A percentile compares a stretch with the other conserved stretches of the same genome.
Evolutionary conservation across 2,797 vertebrate species (phyloP).

Genomic region (Poecilia gillii): DNA sequence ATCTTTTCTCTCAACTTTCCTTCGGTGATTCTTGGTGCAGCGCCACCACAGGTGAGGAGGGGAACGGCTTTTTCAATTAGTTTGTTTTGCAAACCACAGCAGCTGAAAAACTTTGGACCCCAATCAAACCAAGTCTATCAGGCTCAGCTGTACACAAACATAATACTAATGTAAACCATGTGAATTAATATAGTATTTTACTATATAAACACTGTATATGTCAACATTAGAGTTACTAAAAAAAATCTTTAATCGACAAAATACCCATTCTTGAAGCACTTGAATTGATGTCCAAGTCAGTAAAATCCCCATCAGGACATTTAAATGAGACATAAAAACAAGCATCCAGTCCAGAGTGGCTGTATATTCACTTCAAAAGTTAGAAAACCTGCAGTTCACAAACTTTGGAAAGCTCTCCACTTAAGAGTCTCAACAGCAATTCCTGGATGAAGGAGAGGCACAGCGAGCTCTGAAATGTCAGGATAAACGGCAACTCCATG

Average conservation of each 20-base stretch:
- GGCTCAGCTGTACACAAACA: background rate
- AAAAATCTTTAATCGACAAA: background rate
- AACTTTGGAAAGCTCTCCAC: background rate
- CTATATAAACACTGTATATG: background rate
- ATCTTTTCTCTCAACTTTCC: too few species aligned
- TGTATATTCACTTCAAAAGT: background rate
- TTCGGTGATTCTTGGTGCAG: too few species aligned
- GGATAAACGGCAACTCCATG: background rate
- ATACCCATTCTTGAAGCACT: background rate
- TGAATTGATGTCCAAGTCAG: background rate
- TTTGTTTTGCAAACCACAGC: too few species aligned
- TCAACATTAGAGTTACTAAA: too few species aligned
- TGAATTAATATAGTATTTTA: background rate
- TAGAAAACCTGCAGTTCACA: background rate
- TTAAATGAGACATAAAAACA: background rate
- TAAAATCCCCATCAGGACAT: background rate
- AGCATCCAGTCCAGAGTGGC: background rate
- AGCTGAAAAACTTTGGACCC: too few species aligned
- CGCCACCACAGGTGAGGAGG: too few species aligned
- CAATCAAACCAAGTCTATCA: too few species aligned
- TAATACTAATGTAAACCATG: background rate
- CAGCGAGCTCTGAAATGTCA: background rate
- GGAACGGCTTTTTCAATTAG: too few species aligned
- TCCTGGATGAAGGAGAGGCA: background rate
- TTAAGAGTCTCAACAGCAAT: background rate